A percentile compares a stretch with the other conserved stretches of the same genome.
These are phyloP conservation scores for Aselliscus stoliczkanus DNA, from an alignment of 2,797 vertebrate genomes.

Conservation along the genomic window DNA sequence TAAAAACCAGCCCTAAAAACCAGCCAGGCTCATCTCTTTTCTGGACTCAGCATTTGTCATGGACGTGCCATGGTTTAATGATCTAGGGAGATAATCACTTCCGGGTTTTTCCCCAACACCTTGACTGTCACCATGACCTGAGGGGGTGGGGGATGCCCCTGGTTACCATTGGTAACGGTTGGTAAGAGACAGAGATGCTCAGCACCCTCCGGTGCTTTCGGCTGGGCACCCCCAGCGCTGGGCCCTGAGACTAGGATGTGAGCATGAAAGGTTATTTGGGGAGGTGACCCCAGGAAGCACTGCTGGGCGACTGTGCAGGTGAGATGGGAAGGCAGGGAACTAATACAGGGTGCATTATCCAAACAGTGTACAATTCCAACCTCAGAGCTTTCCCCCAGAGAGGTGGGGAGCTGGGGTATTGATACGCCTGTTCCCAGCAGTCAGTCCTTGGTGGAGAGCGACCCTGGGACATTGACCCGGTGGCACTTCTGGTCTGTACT, in stretches of 20 bases:
- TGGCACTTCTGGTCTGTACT: neutral
- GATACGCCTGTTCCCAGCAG: fast-evolving
- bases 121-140: neutral
- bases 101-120: neutral
- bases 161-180: neutral
- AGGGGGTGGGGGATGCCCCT: neutral
- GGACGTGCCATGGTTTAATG: neutral
- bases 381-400: neutral
- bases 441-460: neutral
- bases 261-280: neutral
- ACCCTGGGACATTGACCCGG: fast-evolving
- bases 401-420: neutral
- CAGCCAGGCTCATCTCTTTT: neutral
- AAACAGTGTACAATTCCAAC: neutral
- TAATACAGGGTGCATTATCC: fast-evolving
- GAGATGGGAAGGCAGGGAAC: neutral
- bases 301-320: neutral
- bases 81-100: neutral
- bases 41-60: neutral
- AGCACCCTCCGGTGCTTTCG: neutral
- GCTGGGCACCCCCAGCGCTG: neutral
- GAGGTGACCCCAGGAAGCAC: neutral
- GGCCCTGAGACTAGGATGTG: neutral
- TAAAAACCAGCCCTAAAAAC: neutral
- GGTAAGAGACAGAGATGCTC: neutral